Evolutionary conservation across 2,888 invertebrate species (phyloP), one percentile per base, ranked within the genome.

Genomic region (Orchesella flavescens): DNA sequence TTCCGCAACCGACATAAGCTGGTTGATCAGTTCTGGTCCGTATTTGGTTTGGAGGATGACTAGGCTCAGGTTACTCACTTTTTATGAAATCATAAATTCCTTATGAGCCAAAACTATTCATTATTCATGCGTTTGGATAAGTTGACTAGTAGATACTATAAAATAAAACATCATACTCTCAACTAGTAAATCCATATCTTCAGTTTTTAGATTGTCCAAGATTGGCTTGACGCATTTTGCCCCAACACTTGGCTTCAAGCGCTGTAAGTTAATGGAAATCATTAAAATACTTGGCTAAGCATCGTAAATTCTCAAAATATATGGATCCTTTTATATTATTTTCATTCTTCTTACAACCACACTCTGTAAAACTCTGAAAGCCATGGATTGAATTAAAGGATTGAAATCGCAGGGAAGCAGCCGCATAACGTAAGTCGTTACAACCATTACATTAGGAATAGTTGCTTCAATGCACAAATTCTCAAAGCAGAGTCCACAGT

Each of bases 381-480:
- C 86, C 76, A 88, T 68, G 2, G 84, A 73, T 77, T 88, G 88
- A 82, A 88, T 81, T 21, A 46, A 19, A 15, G 88, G 88, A 59
- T 88, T 88, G 59, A 88, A 88, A 65, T 88, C 87, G 71, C 87
- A 88, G 5, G 88, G 86, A 12, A 88, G 66, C 13, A 86, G 71
- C 10, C 85, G 85, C 79, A 86, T 84, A 43, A 88, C 81, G 44
- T 80, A 86, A 15, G 83, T 85, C 13, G 84, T 83, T 9, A 87
- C 79, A 53, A 77, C 83, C 53, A 59, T 59, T 1, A 87, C 53
- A 66, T 87, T 84, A 17, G 49, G 53, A 55, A 82, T 81, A 9
- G 78, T 86, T 24, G 84, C 86, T 17, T 85, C 86, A 69, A 83
- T 68, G 57, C 87, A 85, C 43, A 88, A 61, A 21, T 74, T 81